Percentiles rank a stretch among this genome's conserved stretches.
Evolutionary conservation across 1,140 invertebrate species (phyloP).

Genomic region (Hermetia illucens): DNA sequence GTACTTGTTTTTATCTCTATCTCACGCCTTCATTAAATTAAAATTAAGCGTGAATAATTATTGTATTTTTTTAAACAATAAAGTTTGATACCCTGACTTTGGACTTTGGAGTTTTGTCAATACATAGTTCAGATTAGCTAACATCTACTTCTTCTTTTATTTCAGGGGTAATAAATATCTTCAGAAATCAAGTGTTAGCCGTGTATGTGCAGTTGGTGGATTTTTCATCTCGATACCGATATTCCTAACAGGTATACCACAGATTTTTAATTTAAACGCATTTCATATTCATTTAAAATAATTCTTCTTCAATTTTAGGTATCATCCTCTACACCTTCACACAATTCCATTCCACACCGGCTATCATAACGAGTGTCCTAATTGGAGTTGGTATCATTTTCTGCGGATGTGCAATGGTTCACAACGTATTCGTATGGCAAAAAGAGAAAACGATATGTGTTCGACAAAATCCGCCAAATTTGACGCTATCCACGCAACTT

Average conservation of each 20-base stretch:
- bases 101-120: no score
- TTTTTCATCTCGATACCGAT: conserved; percentile 90
- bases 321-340: conserved; percentile 86
- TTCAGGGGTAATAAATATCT: conserved; percentile 80
- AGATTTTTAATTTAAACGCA: not conserved
- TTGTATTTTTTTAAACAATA: no score
- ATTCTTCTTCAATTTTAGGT: conserved; percentile 42
- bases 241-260: conserved; percentile 63
- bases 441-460: conserved; percentile 55
- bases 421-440: conserved; percentile 90
- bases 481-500: conserved; percentile 23
- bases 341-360: conserved; percentile 81
- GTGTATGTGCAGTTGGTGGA: conserved; percentile 80
- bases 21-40: no score
- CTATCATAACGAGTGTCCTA: conserved; percentile 75
- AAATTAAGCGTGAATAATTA: no score
- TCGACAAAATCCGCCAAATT: conserved; percentile 29
- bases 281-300: no score
- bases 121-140: no score
- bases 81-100: no score
- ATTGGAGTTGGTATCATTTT: conserved; percentile 82
- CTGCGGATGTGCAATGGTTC: conserved; percentile 83
- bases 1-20: no score
- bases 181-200: conserved; percentile 74
- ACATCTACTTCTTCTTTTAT: no score